A percentile compares a stretch with the other conserved stretches of the same genome.
phyloP scores from a whole-genome alignment of 1,140 invertebrate genomes.

The Diorhabda carinulata region DNA sequence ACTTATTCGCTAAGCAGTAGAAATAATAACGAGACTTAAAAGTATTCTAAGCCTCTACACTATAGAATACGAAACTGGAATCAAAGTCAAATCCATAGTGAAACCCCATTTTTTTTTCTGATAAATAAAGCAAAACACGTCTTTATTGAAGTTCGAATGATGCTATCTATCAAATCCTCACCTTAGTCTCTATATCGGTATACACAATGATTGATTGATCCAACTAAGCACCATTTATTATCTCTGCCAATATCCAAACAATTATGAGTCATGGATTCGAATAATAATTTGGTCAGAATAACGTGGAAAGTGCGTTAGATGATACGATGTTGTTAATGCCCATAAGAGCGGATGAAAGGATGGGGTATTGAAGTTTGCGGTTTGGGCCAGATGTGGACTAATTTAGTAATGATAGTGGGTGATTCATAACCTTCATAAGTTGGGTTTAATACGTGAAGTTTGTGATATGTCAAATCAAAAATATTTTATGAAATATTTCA shows the following conservation, averaged over 20 bases:
- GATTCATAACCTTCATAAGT: not conserved
- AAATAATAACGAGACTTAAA: too few relatives aligned
- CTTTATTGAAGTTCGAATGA: not conserved
- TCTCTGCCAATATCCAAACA: not conserved
- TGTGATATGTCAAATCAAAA: too few relatives aligned
- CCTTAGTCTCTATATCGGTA: not conserved
- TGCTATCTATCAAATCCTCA: not conserved
- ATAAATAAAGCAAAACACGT: not conserved
- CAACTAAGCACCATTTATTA: not conserved
- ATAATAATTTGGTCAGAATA: not conserved
- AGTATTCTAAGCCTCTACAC: too few relatives aligned
- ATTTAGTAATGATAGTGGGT: not conserved
- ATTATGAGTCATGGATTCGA: slow-evolving; percentile 1
- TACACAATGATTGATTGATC: not conserved
- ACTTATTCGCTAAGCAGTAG: too few relatives aligned
- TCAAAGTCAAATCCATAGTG: too few relatives aligned
- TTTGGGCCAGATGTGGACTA: not conserved
- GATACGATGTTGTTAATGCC: not conserved
- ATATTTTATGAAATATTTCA: too few relatives aligned
- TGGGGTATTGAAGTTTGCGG: not conserved
- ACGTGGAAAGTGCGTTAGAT: not conserved
- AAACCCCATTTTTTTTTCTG: too few relatives aligned
- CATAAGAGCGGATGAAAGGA: not conserved
- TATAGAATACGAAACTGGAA: too few relatives aligned
- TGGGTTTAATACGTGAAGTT: too few relatives aligned